Evolutionary conservation across 2,888 invertebrate genomes (phyloP), one percentile per base, ranked within the genome.

Genomic region (Lasioglossum lativentre): DNA sequence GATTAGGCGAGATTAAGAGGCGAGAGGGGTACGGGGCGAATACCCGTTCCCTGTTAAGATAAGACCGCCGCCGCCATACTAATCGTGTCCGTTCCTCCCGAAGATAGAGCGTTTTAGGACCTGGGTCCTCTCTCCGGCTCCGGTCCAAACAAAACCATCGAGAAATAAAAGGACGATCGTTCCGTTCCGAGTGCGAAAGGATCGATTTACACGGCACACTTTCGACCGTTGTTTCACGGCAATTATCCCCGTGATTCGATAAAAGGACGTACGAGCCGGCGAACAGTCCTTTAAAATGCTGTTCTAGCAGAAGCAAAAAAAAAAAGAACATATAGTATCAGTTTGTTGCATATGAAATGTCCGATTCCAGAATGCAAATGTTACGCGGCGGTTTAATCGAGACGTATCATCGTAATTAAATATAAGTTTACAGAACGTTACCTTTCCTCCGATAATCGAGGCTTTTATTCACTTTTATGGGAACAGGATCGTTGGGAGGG

Each of bases 1-100:
- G 94, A 94, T 94, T 94, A 94, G 93, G 91, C 91, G 92, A 92
- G 91, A 91, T 90, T 89, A 87, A 68, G 59, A 30, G 59, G 52
- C 59, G 16, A 16, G 16, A 30, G 59, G 59, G 59, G 27, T 27
- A 16, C 10, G 52, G 81, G 85, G 84, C 90, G 89, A 91, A 92
- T 91, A 90, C 89, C 90, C 89, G 89, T 90, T 88, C 89, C 92
- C 90, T 93, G 93, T 93, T 91, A 86, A 91, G 93, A 93, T 93
- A 93, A 92, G 87, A 74, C 87, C 87, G 90, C 85, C 90, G 93
- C 91, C 90, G 84, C 88, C 89, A 47, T 92, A 93, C 93, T 93
- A 93, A 93, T 93, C 92, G 91, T 87, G 91, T 90, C 91, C 91
- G 86, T 85, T 88, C 86, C 81, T 84, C 78, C 84, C 84, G 82